Percentiles rank a stretch among this genome's conserved stretches.
These are phyloP conservation scores for Crepidodera aurea DNA, from an alignment of 2,888 invertebrate genomes.

Conservation along the genomic window DNA sequence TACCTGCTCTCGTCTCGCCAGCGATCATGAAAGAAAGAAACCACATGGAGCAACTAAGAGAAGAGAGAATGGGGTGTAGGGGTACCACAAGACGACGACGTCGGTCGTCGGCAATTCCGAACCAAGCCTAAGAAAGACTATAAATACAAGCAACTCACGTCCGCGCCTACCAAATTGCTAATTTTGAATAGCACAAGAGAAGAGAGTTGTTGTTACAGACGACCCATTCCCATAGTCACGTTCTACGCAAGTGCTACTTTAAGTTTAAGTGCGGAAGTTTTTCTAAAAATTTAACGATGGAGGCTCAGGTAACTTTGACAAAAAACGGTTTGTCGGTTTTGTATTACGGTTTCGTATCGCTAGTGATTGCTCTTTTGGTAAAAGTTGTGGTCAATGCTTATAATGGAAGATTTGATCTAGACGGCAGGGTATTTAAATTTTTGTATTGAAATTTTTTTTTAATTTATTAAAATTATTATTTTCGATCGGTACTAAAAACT, in stretches of 20 bases:
- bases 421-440: conserved; percentile 50
- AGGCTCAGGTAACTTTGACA: conserved; percentile 58
- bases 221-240: not conserved
- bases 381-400: conserved; percentile 56
- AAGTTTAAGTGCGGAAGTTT: conserved; percentile 14
- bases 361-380: conserved; percentile 57
- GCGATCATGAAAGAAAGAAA: conserved; percentile 2
- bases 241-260: conserved; percentile 12
- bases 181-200: conserved; percentile 41
- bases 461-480: conserved; percentile 18
- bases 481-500: conserved; percentile 4
- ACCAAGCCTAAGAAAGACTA: conserved; percentile 57
- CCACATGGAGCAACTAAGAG: conserved; percentile 14
- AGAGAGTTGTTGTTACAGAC: conserved; percentile 19
- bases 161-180: conserved; percentile 51
- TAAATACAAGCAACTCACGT: conserved; percentile 54
- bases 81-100: conserved; percentile 36
- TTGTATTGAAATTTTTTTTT: conserved; percentile 33
- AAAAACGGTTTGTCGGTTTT: conserved; percentile 53
- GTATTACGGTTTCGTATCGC: conserved; percentile 55
- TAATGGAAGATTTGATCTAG: conserved; percentile 47
- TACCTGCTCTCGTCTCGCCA: conserved; percentile 12
- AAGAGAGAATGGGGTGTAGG: conserved; percentile 25
- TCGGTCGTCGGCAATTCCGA: conserved; percentile 28
- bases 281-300: conserved; percentile 45